Percentiles rank a stretch among this genome's conserved stretches.
Evolutionary conservation across 2,888 invertebrate species (phyloP).

Genomic region (Meloe dianella): DNA sequence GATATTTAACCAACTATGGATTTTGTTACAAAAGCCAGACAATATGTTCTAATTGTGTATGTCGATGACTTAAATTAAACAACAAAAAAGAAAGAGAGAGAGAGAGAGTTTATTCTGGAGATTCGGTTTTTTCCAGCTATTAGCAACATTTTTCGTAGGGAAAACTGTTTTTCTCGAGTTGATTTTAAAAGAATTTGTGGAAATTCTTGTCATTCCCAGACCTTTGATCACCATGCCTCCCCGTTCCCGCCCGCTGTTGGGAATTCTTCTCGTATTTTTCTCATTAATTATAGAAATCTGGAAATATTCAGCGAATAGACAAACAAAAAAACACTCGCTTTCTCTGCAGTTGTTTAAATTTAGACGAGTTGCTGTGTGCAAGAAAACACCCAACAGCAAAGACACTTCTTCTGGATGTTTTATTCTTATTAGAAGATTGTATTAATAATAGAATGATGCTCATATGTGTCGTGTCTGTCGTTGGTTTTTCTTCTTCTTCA

Average conservation of each 20-base stretch:
- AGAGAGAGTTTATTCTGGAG: no score
- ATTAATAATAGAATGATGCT: conserved; percentile 3
- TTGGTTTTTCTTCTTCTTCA: neutral
- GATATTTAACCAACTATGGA: conserved; percentile 32
- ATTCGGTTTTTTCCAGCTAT: no score
- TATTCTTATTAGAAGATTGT: neutral
- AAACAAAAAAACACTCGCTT: neutral
- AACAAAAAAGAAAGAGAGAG: no score
- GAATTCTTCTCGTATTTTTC: no score
- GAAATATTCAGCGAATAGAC: neutral
- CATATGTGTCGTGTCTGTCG: neutral
- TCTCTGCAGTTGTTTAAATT: neutral
- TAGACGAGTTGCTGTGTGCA: neutral
- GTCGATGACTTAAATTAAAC: no score
- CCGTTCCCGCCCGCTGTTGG: no score
- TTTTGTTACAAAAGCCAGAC: neutral
- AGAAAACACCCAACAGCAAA: neutral
- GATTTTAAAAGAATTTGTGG: no score
- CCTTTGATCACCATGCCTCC: no score
- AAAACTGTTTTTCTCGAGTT: no score
- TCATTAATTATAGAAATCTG: conserved; percentile 4
- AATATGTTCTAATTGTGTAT: neutral
- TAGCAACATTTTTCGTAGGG: no score
- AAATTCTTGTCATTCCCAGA: no score
- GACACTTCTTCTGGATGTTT: neutral